Conservation (phyloP, 2,888 invertebrate species). For the Neelides folsomi region DNA sequence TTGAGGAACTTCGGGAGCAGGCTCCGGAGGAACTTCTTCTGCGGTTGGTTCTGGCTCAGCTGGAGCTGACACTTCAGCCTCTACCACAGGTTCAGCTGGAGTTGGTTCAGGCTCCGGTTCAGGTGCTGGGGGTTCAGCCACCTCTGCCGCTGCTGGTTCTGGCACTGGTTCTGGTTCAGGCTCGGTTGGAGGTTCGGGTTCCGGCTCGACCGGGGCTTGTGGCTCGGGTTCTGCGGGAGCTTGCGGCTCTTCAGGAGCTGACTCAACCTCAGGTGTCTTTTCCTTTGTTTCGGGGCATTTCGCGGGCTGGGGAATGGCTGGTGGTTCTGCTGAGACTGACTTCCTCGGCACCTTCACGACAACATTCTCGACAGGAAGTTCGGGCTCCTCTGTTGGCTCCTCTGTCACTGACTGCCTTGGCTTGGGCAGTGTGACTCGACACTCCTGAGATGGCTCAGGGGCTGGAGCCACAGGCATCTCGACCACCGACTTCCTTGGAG, state of each 20-base stretch:
- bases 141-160: neutral
- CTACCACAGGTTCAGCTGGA: slow-evolving; percentile 1
- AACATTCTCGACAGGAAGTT: slow-evolving; percentile 18
- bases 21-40: neutral
- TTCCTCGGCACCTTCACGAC: slow-evolving; percentile 21
- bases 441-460: slow-evolving; percentile 7
- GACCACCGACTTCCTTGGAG: slow-evolving; percentile 26
- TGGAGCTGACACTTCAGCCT: slow-evolving; percentile 1
- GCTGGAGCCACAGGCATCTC: slow-evolving; percentile 14
- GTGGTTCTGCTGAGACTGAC: slow-evolving; percentile 7
- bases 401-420: slow-evolving; percentile 19
- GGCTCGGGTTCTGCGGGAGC: neutral
- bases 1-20: neutral
- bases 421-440: slow-evolving; percentile 17
- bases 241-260: slow-evolving; percentile 5
- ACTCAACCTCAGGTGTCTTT: slow-evolving; percentile 12
- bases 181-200: slow-evolving; percentile 1
- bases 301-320: slow-evolving; percentile 5
- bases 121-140: slow-evolving; percentile 6
- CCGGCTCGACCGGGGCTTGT: slow-evolving; percentile 1
- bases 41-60: neutral
- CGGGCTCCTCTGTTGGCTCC: slow-evolving; percentile 8
- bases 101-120: slow-evolving; percentile 12
- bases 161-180: slow-evolving; percentile 7
- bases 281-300: slow-evolving; percentile 8